Percentiles rank a stretch among this genome's conserved stretches.
Conservation (phyloP, 2,113 vertebrate species). For the Corythaixoides concolor region DNA sequence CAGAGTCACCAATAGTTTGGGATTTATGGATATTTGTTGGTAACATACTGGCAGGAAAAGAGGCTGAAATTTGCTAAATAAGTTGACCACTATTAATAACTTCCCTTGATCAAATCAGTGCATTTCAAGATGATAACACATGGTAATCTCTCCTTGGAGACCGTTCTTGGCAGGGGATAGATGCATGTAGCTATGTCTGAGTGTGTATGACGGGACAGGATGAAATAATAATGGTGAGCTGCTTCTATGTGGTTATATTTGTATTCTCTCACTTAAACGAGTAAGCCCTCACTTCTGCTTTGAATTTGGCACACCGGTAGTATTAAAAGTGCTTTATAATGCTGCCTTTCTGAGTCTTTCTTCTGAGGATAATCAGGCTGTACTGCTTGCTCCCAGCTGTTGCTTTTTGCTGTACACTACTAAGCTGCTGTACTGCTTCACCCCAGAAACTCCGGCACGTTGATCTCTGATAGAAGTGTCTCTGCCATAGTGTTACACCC, state of each 20-base stretch:
- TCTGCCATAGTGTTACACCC: background rate
- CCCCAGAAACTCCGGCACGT: background rate
- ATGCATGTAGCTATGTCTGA: background rate
- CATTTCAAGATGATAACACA: background rate
- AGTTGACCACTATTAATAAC: constrained; percentile 4
- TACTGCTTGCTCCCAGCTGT: background rate
- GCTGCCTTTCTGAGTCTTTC: background rate
- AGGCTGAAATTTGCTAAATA: background rate
- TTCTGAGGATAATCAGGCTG: background rate
- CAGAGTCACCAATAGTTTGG: background rate
- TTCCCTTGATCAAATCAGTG: constrained; percentile 20
- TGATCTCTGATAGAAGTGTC: background rate
- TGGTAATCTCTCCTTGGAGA: constrained; percentile 5
- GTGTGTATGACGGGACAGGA: background rate
- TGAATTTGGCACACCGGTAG: background rate
- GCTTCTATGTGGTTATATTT: background rate
- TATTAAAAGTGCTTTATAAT: background rate
- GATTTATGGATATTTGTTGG: background rate
- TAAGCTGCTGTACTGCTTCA: background rate
- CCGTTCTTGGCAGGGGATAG: background rate
- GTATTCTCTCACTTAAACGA: background rate
- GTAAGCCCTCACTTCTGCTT: background rate
- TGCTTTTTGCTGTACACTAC: background rate
- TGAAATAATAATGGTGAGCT: background rate
- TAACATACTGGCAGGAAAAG: background rate